These are phyloP conservation scores for Actinemys pallida DNA, from an alignment of 2,113 vertebrate genomes.

Conservation along the genomic window DNA sequence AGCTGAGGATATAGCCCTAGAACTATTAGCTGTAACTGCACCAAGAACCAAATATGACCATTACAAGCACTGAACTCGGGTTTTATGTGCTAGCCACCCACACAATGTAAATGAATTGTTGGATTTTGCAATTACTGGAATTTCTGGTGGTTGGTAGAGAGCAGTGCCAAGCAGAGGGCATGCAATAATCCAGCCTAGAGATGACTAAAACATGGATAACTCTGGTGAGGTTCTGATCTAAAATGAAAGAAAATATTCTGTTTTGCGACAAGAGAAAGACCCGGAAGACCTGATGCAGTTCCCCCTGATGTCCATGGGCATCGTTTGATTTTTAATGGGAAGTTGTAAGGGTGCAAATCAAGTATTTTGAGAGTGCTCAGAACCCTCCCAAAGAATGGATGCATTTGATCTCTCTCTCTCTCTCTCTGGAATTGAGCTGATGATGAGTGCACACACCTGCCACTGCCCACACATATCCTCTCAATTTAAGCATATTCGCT, in stretches of 20 bases:
- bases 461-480: constrained; percentile 6
- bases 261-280: too few species aligned
- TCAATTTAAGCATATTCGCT: neutral
- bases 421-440: constrained; percentile 5
- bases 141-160: neutral
- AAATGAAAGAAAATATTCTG: neutral
- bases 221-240: neutral
- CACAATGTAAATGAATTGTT: neutral
- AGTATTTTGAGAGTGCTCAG: constrained; percentile 1
- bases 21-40: neutral
- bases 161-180: neutral
- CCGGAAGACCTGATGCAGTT: neutral
- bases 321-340: neutral
- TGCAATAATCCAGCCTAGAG: neutral
- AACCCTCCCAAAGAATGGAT: neutral
- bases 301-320: neutral
- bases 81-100: neutral
- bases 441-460: neutral
- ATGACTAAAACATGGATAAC: neutral
- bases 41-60: neutral
- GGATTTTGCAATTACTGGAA: neutral
- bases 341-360: neutral
- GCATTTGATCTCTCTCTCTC: constrained; percentile 4
- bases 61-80: too few species aligned
- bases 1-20: neutral